phyloP scores from a whole-genome alignment of 1,140 invertebrate species.

The Parasteatoda tepidariorum region DNA sequence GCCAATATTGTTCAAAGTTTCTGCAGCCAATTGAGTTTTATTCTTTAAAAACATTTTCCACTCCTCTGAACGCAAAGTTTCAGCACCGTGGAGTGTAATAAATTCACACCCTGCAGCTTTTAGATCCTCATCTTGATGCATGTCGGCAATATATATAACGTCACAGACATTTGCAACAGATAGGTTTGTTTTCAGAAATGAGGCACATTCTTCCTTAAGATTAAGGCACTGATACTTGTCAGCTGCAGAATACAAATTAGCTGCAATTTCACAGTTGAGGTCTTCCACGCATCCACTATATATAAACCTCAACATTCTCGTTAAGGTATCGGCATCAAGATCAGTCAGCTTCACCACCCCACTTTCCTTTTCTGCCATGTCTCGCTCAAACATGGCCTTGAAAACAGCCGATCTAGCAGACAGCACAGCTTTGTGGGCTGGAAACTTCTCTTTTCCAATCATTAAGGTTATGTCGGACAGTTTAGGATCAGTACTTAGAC shows the following conservation, averaged over 20 bases:
- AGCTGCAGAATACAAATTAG: background rate
- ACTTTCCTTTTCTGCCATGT: conserved; percentile 88
- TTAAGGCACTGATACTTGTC: background rate
- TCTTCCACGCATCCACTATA: background rate
- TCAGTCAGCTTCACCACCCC: background rate
- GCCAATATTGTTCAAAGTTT: background rate
- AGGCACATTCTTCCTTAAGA: background rate
- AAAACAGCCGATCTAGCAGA: conserved; percentile 94
- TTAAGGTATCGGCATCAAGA: background rate
- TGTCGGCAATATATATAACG: background rate
- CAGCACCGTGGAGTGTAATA: background rate
- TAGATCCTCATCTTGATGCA: background rate
- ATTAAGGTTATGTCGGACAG: background rate
- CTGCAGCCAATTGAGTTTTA: background rate
- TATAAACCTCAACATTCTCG: background rate
- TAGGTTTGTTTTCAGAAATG: background rate
- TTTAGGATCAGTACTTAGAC: background rate
- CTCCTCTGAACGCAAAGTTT: background rate
- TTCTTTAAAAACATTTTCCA: background rate
- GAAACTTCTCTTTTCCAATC: conserved; percentile 65
- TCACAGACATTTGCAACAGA: background rate
- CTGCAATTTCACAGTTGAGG: background rate
- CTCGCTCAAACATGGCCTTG: conserved; percentile 98
- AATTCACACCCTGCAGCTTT: background rate
- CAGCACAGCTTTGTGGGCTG: conserved; percentile 96